Evolutionary conservation across 2,888 invertebrate genomes (phyloP).

Genomic region (Polydesmus complanatus): DNA sequence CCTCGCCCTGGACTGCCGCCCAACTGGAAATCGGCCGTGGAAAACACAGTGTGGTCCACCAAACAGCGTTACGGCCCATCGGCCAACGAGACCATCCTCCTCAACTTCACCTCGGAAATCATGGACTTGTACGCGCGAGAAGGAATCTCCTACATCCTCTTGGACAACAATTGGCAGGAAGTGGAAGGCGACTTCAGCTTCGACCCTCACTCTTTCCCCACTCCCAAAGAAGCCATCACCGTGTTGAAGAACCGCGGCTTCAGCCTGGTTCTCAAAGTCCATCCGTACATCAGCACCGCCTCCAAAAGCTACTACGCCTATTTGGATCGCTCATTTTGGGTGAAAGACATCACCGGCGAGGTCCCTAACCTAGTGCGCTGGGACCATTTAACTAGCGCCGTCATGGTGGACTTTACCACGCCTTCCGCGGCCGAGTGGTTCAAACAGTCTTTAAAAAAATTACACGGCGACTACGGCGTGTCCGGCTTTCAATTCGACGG

Average conservation of each 20-base stretch:
- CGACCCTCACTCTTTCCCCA: constrained; percentile 62
- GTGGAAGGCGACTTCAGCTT: constrained; percentile 72
- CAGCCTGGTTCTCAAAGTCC: constrained; percentile 71
- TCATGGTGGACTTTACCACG: constrained; percentile 74
- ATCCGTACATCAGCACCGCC: constrained; percentile 71
- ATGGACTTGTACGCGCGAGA: constrained; percentile 28
- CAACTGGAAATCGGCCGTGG: constrained; percentile 28
- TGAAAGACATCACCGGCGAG: constrained; percentile 52
- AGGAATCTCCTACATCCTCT: constrained; percentile 31
- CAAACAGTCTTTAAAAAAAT: constrained; percentile 50
- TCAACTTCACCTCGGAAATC: constrained; percentile 24
- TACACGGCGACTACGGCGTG: constrained; percentile 59
- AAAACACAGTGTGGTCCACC: constrained; percentile 47
- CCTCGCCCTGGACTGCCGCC: constrained; percentile 25
- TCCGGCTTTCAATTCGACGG: constrained; percentile 70
- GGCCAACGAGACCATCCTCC: constrained; percentile 26
- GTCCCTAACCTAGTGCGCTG: constrained; percentile 64
- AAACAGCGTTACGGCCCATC: constrained; percentile 2
- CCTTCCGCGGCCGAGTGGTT: constrained; percentile 68
- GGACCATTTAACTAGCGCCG: constrained; percentile 60
- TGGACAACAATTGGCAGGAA: constrained; percentile 58
- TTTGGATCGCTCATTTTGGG: constrained; percentile 55
- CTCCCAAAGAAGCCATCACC: constrained; percentile 60
- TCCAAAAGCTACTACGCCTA: constrained; percentile 68
- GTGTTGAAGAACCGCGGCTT: constrained; percentile 71